A percentile compares a stretch with the other conserved stretches of the same genome.
phyloP scores from a whole-genome alignment of 92 coral and sea anemone genomes.

The Phenganax subtilis region DNA sequence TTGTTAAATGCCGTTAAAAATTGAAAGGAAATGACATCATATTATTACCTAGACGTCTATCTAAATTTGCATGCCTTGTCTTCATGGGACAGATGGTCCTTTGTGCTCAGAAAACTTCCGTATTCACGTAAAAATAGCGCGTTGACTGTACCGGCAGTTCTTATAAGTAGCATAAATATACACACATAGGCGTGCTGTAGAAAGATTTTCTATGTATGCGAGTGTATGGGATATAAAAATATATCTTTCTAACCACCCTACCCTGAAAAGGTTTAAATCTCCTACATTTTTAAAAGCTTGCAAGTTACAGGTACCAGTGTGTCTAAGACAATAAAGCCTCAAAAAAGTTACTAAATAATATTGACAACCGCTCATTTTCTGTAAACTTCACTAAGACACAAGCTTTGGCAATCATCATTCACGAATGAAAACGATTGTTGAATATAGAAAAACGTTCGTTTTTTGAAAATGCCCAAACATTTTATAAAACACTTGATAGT shows the following conservation, averaged over 20 bases:
- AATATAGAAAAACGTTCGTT: neutral
- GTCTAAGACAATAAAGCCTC: too few species aligned
- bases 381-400: too few species aligned
- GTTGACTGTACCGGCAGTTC: neutral
- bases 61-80: neutral
- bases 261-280: too few species aligned
- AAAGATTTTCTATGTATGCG: too few species aligned
- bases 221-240: too few species aligned
- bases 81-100: constrained; percentile 1
- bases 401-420: too few species aligned
- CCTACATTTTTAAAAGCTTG: too few species aligned
- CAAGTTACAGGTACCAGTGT: too few species aligned
- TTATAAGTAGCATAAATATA: neutral
- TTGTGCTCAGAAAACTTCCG: neutral
- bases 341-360: too few species aligned
- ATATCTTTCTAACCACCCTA: too few species aligned
- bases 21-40: constrained; percentile 42
- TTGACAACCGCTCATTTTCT: too few species aligned
- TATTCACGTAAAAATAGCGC: neutral
- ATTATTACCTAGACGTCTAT: neutral
- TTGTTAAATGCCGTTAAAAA: constrained; percentile 11
- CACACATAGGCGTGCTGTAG: neutral
- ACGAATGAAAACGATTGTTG: too few species aligned
- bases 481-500: neutral
- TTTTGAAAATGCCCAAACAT: neutral